Evolutionary conservation across 2,113 vertebrate genomes (phyloP), one percentile per base, ranked within the genome.

Genomic region (Coptodon bakossiorum): DNA sequence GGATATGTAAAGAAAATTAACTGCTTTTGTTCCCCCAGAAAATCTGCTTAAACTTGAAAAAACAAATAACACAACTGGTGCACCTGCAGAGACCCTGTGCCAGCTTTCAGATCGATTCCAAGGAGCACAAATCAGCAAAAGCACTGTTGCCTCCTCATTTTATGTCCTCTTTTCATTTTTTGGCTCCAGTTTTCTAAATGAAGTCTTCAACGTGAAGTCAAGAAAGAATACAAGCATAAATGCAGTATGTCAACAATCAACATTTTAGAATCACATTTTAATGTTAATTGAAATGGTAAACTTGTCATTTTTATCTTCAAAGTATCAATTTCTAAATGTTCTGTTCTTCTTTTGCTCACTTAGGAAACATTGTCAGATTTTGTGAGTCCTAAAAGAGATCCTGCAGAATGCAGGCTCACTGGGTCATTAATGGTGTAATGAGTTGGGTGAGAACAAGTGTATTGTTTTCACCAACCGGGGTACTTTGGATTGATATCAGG

Each of bases 311-410:
- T 22, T 81, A 43, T 45, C 36, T 8, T 24, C 80, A 81, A n/a
- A 81, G 4, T 10, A 43, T 59, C 9, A 10, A 10, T 61, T 57
- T 63, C 2, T 81, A 86, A 61, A 45, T 45, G 5, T 61, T 38
- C 4, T 56, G 4, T 40, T n/a, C 29, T 5, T 31, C 9, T 50
- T 78, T 78, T 50, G 9, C 12, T 48, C 45, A n/a, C n/a, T 38
- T 89, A 96, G 97, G 96, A 16, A 98, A 97, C 95, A 98, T 97
- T 92, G 96, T 98, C 5, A 97, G 97, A 57, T 97, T 98, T 98
- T 82, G 97, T 98, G n/a, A 98, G 97, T 5, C 97, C 97, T 0
- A 97, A 97, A 79, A 97, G 52, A 97, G 97, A 94, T 97, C 48
- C 91, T 97, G 92, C 97, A 97, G 91, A 97, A 98, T 3, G 94